Evolutionary conservation across 2,888 invertebrate genomes (phyloP).

Genomic region (Acanthosoma haemorrhoidale): DNA sequence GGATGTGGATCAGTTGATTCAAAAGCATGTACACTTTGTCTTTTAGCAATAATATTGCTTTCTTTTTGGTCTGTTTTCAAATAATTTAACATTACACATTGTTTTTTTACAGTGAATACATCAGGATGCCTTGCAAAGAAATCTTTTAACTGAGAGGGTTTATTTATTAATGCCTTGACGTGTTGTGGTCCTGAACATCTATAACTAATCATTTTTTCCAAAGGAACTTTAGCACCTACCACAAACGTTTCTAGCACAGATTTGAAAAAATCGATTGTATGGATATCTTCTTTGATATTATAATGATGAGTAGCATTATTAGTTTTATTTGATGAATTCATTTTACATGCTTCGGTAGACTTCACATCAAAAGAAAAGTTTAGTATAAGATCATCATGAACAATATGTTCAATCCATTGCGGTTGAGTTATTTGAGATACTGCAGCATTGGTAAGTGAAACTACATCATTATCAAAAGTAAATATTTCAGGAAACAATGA

Average conservation of each 20-base stretch:
- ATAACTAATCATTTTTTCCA: background rate
- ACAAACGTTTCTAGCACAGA: background rate
- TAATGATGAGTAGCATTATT: background rate
- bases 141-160: background rate
- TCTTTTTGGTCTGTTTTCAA: background rate
- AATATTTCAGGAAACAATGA: conserved; percentile 1
- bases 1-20: too few relatives aligned
- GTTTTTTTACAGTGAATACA: background rate
- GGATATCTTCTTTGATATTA: background rate
- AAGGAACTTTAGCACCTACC: background rate
- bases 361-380: too few relatives aligned
- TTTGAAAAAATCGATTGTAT: background rate
- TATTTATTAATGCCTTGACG: background rate
- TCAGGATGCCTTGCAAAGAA: background rate
- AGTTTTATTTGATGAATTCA: background rate
- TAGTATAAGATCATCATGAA: background rate
- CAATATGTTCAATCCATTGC: background rate
- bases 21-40: too few relatives aligned
- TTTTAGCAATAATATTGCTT: too few relatives aligned
- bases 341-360: too few relatives aligned
- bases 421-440: background rate
- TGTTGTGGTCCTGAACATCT: background rate
- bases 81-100: background rate
- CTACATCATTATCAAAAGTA: background rate
- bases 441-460: background rate